A percentile compares a stretch with the other conserved stretches of the same genome.
phyloP scores from a whole-genome alignment of 2,888 invertebrate genomes.

The Rugalucina vietnamica region DNA sequence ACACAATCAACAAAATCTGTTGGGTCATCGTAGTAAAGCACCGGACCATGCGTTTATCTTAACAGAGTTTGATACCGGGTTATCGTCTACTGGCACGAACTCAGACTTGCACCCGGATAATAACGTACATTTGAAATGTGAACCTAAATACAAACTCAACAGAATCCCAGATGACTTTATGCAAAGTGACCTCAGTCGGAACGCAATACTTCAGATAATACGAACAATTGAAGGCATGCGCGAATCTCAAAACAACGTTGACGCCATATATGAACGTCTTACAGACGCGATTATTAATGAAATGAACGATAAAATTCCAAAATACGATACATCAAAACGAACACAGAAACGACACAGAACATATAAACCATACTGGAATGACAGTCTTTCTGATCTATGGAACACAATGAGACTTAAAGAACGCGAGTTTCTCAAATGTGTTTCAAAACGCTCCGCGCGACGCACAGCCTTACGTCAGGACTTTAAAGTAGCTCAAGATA shows the following conservation, averaged over 20 bases:
- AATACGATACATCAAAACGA: background rate
- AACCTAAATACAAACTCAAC: conserved; percentile 6
- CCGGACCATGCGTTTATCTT: background rate
- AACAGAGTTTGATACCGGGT: background rate
- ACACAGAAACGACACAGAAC: conserved; percentile 13
- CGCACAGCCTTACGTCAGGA: background rate
- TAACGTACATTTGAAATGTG: background rate
- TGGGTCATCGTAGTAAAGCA: conserved; percentile 7
- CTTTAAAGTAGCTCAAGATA: background rate
- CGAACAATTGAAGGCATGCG: background rate
- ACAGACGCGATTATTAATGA: background rate
- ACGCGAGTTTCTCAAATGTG: background rate
- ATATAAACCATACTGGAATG: conserved; percentile 24
- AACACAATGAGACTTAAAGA: background rate
- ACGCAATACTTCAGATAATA: conserved; percentile 15
- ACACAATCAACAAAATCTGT: background rate
- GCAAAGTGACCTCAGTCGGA: background rate
- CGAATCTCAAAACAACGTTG: conserved; percentile 14
- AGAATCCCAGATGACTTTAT: conserved; percentile 16
- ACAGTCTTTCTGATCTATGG: background rate
- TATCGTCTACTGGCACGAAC: background rate
- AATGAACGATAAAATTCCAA: conserved; percentile 16
- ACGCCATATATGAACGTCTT: background rate
- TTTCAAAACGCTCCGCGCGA: background rate
- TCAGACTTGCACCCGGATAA: background rate